Conservation (phyloP, 2,888 invertebrate species). For the Mechanitis messenoides region DNA sequence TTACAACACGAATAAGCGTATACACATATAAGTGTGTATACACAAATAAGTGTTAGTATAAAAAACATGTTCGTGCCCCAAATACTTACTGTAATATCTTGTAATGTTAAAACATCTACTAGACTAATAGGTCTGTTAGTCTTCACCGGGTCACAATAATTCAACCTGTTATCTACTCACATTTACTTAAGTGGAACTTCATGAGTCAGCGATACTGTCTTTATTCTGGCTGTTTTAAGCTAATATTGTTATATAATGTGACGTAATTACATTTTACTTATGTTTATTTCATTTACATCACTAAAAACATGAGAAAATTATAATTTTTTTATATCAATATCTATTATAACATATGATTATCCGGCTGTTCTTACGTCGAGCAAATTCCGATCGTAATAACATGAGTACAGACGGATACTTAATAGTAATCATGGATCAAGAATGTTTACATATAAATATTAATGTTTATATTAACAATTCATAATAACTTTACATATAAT, state of each 20-base stretch:
- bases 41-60: not conserved
- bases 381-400: no score
- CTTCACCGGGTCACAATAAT: constrained; percentile 11
- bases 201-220: constrained; percentile 13
- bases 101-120: constrained; percentile 23
- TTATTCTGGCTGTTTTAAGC: not conserved
- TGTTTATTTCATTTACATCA: not conserved
- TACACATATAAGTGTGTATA: no score
- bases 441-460: no score
- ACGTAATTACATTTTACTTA: not conserved
- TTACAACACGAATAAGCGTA: not conserved
- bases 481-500: no score
- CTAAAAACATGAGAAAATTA: no score
- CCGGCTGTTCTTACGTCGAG: no score
- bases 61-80: constrained; percentile 37
- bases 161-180: constrained; percentile 23
- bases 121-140: constrained; percentile 26
- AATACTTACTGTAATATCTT: constrained; percentile 32
- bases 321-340: no score
- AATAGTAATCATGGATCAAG: no score
- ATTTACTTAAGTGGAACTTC: constrained; percentile 20
- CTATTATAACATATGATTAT: no score
- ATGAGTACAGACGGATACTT: no score
- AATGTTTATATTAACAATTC: no score
- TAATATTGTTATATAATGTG: not conserved